Evolutionary conservation across 2,888 invertebrate genomes (phyloP).

Genomic region (Agriotes lineatus): DNA sequence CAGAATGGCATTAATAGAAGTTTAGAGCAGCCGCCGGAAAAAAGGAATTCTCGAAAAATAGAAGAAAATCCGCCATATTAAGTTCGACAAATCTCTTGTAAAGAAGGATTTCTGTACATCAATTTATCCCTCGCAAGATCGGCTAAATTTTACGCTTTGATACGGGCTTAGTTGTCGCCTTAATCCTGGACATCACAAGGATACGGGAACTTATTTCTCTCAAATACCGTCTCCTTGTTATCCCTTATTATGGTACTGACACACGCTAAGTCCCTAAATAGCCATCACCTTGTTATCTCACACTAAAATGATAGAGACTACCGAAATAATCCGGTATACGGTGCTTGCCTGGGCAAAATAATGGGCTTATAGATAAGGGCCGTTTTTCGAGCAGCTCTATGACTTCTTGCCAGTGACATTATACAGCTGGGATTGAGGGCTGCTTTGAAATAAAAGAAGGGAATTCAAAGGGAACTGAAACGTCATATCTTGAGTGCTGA

Average conservation of each 20-base stretch:
- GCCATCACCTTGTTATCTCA: slow-evolving; percentile 26
- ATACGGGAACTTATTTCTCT: slow-evolving; percentile 23
- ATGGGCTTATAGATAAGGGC: background rate
- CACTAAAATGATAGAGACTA: slow-evolving; percentile 23
- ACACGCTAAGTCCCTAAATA: slow-evolving; percentile 19
- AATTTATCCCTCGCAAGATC: slow-evolving; percentile 23
- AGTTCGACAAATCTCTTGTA: slow-evolving; percentile 31
- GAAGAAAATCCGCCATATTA: slow-evolving; percentile 21
- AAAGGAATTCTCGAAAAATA: background rate
- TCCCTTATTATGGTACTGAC: slow-evolving; percentile 26
- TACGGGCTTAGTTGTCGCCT: slow-evolving; percentile 18
- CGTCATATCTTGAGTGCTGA: too few relatives aligned
- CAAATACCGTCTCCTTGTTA: slow-evolving; percentile 28
- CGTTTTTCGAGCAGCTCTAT: background rate
- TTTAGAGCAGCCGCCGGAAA: background rate
- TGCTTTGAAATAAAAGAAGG: slow-evolving; percentile 7
- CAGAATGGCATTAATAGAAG: background rate
- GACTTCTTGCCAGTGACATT: too few relatives aligned
- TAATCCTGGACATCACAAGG: slow-evolving; percentile 27
- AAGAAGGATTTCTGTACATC: slow-evolving; percentile 26
- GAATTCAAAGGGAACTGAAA: background rate
- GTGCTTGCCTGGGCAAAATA: background rate
- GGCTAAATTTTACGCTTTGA: slow-evolving; percentile 28
- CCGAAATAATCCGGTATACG: background rate
- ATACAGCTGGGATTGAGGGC: background rate